Evolutionary conservation across 2,113 vertebrate genomes (phyloP).

Genomic region (Gila orcuttii): DNA sequence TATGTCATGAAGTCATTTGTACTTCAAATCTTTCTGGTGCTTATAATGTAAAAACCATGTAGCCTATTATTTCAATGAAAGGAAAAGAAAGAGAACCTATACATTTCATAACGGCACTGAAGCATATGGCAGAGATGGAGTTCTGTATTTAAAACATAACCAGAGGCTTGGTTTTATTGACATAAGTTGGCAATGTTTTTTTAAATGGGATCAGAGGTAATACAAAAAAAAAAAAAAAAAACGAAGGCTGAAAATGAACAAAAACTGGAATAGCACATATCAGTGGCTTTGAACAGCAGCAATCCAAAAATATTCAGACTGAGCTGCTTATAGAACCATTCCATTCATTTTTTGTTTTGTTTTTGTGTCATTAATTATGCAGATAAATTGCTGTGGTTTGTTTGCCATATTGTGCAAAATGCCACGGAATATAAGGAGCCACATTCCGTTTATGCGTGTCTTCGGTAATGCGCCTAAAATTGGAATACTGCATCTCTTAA

Average conservation of each 20-base stretch:
- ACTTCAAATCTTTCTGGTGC: background rate
- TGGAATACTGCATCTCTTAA: background rate
- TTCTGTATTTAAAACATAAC: conserved; percentile 14
- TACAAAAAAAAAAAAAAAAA: background rate
- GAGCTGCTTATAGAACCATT: background rate
- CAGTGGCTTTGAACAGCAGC: background rate
- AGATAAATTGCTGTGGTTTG: conserved; percentile 24
- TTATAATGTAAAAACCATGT: background rate
- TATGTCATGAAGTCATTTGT: background rate
- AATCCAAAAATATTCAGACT: background rate
- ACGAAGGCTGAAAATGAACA: background rate
- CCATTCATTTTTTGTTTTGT: background rate
- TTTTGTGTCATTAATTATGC: conserved; percentile 17
- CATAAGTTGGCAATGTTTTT: background rate
- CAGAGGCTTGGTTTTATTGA: background rate
- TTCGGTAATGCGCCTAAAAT: background rate
- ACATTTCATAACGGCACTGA: background rate
- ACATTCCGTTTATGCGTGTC: background rate
- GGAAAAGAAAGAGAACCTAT: background rate
- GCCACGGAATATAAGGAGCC: background rate
- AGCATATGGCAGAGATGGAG: background rate
- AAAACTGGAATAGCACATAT: background rate
- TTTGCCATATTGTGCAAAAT: conserved; percentile 19
- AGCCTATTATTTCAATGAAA: background rate
- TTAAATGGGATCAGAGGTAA: conserved; percentile 2